Conservation (phyloP, 2,797 vertebrate genomes). For the Anguilla megastoma region DNA sequence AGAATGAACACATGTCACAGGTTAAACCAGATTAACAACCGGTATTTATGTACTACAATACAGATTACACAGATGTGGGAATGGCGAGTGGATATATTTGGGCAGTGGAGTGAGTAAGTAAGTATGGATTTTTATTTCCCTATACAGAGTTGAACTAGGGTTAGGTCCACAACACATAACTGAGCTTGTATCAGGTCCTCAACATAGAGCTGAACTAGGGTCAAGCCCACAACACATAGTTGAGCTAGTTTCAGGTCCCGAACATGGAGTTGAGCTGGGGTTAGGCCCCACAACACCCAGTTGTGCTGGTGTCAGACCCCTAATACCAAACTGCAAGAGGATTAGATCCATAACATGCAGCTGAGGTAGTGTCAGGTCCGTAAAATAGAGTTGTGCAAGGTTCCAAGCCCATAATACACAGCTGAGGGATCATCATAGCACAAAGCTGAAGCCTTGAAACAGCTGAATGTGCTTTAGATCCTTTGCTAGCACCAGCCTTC, state of each 20-base stretch:
- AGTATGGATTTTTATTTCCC: too few relatives aligned
- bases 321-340: background rate
- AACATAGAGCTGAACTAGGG: background rate
- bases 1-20: too few relatives aligned
- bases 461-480: background rate
- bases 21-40: too few relatives aligned
- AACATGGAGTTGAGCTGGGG: background rate
- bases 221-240: background rate
- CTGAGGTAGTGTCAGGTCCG: too few relatives aligned
- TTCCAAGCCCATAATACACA: background rate
- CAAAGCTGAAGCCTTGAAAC: background rate
- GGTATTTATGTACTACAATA: too few relatives aligned
- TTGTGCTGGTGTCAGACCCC: background rate
- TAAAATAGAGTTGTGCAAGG: background rate
- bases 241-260: background rate
- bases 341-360: background rate
- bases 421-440: background rate
- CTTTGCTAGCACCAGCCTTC: background rate
- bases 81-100: too few relatives aligned
- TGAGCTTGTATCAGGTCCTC: too few relatives aligned
- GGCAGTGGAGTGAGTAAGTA: too few relatives aligned
- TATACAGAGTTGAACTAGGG: background rate
- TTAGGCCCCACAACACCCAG: background rate
- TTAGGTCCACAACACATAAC: too few relatives aligned
- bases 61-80: too few relatives aligned